A percentile compares a stretch with the other conserved stretches of the same genome.
These are phyloP conservation scores for Hyaena hyaena DNA, from an alignment of 2,113 vertebrate species.

Conservation along the genomic window DNA sequence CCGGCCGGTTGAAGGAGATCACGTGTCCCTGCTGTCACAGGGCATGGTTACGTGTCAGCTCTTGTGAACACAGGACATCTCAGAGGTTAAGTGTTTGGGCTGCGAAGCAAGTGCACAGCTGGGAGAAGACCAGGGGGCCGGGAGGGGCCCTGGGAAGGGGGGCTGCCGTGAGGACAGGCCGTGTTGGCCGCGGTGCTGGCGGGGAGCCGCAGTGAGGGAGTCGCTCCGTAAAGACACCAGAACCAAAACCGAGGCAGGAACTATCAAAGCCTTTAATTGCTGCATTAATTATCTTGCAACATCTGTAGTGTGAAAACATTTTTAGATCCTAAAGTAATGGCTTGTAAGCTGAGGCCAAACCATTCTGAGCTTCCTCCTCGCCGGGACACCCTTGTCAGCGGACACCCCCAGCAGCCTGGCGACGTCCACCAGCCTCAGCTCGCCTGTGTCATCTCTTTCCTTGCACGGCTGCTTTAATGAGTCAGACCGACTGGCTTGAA, in stretches of 20 bases:
- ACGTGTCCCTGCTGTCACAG: fast-evolving
- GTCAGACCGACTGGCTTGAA: too few relatives aligned
- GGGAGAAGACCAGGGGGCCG: not conserved
- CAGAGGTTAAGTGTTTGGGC: not conserved
- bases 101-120: fast-evolving
- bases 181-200: not conserved
- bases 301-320: not conserved
- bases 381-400: not conserved
- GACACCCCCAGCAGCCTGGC: not conserved
- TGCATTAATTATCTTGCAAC: not conserved
- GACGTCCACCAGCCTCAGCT: not conserved
- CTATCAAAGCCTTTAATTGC: not conserved
- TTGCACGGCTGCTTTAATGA: too few relatives aligned
- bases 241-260: not conserved
- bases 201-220: not conserved
- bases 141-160: not conserved
- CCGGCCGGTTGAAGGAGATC: not conserved
- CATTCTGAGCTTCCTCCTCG: not conserved
- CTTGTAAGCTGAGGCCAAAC: not conserved
- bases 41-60: too few relatives aligned
- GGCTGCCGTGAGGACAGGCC: not conserved
- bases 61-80: not conserved
- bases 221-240: not conserved
- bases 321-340: too few relatives aligned
- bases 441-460: not conserved